Evolutionary conservation across 2,888 invertebrate genomes (phyloP).

Genomic region (Acleris cristana): DNA sequence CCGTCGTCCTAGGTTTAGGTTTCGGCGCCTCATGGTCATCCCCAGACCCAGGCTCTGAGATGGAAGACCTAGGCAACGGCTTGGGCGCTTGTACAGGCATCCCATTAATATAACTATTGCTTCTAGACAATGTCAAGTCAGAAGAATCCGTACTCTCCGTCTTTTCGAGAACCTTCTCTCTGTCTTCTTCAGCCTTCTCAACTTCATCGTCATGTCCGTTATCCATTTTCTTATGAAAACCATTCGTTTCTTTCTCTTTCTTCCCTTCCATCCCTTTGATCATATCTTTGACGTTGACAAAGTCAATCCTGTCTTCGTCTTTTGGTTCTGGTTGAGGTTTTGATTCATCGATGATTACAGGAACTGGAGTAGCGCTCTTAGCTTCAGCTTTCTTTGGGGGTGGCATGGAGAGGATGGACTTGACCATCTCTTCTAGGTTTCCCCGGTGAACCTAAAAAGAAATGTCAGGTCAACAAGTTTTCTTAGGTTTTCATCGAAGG

Average conservation of each 20-base stretch:
- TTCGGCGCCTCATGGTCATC: slow-evolving; percentile 79
- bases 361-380: slow-evolving; percentile 58
- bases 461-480: slow-evolving; percentile 26
- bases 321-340: slow-evolving; percentile 58
- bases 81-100: slow-evolving; percentile 86
- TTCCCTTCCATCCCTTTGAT: slow-evolving; percentile 86
- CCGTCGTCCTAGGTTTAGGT: slow-evolving; percentile 89
- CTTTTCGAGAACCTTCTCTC: slow-evolving; percentile 36
- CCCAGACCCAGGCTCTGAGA: slow-evolving; percentile 86
- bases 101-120: slow-evolving; percentile 74
- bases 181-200: slow-evolving; percentile 48
- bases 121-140: slow-evolving; percentile 65
- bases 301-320: slow-evolving; percentile 80
- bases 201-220: slow-evolving; percentile 48
- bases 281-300: slow-evolving; percentile 84
- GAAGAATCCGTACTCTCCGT: slow-evolving; percentile 46
- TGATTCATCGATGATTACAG: slow-evolving; percentile 56
- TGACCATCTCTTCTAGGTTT: slow-evolving; percentile 76
- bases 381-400: slow-evolving; percentile 65
- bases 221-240: slow-evolving; percentile 67
- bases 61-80: slow-evolving; percentile 91
- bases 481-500: neutral
- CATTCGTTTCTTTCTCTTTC: slow-evolving; percentile 70
- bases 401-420: slow-evolving; percentile 73
- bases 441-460: slow-evolving; percentile 83